Base-by-base conservation (phyloP, 2,797 vertebrate species). In the Enteromius anoplus region DNA sequence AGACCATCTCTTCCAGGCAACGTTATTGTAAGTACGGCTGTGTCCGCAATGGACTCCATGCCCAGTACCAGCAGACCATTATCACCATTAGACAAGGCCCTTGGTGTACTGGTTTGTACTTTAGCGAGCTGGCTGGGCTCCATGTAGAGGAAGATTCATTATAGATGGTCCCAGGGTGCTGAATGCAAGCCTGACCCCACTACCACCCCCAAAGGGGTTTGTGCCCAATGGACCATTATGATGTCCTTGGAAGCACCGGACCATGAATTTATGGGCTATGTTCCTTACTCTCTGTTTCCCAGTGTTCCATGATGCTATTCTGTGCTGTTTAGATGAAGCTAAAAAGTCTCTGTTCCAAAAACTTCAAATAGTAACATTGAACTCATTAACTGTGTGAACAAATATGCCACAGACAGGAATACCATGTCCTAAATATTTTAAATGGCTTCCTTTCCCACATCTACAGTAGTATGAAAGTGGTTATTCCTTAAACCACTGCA, bases 51-150 rank as follows among this genome's bases (percentile, higher is more conserved):
- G 23, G 47, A 76, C 66, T 71, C 65, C 66, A 40, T 37, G 66
- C 75, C 75, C 75, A 62, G 82, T 83, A 66, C 82, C 75, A 83
- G 53, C 42, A 71, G 66, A 83, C 75, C 66, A 78, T 78, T 83
- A 83, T 78, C 75, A 83, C 82, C 75, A 71, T 51, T 78, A 71
- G 51, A 83, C 82, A 83, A 78, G 75, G 75, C 53, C n/a, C 82
- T 47, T 62, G 75, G 65, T 83, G 75, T 78, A 62, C 75, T 78
- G 75, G 82, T 78, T 77, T 78, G 53, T 70, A 58, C 53, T 70
- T 49, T 29, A 77, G 82, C 0, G 2, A 70, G 66, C 81, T 77
- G 40, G 75, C 75, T 6, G 42, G 66, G 53, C 75, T 78, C 26
- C 51, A 60, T 12, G 37, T 53, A 49, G 19, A 78, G 51, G 53